phyloP scores from a whole-genome alignment of 1,140 invertebrate species.

The Drosophila mayri region DNA sequence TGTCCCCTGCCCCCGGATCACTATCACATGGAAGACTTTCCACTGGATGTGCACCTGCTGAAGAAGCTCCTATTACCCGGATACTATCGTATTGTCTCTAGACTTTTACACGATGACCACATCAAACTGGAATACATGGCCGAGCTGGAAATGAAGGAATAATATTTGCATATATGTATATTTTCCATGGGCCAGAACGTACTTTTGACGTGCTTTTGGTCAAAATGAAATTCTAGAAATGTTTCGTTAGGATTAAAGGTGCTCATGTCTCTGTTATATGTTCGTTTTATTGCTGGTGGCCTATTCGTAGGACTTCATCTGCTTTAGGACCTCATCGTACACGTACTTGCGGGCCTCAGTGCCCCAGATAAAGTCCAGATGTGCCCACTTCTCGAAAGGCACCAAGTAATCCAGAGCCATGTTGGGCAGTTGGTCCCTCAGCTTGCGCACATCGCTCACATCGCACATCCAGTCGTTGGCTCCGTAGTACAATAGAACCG shows the following conservation, averaged over 20 bases:
- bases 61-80: constrained; percentile 49
- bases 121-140: constrained; percentile 39
- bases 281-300: constrained; percentile 35
- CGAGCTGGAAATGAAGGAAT: constrained; percentile 15
- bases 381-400: constrained; percentile 88
- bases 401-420: constrained; percentile 85
- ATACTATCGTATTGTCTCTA: constrained; percentile 34
- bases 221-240: not conserved
- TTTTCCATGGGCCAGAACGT: no score
- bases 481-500: constrained; percentile 88
- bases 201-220: no score
- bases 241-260: not conserved
- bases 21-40: constrained; percentile 60
- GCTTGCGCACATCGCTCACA: constrained; percentile 87
- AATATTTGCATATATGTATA: not conserved
- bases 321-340: constrained; percentile 85
- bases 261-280: not conserved
- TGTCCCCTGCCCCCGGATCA: constrained; percentile 55
- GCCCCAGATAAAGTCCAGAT: constrained; percentile 90
- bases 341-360: constrained; percentile 87
- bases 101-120: constrained; percentile 12
- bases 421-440: constrained; percentile 83
- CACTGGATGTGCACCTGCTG: constrained; percentile 29
- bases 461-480: constrained; percentile 87
- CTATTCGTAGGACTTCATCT: constrained; percentile 67